Base-by-base conservation (phyloP, 2,888 invertebrate genomes). In the Trachelus tabidus region DNA sequence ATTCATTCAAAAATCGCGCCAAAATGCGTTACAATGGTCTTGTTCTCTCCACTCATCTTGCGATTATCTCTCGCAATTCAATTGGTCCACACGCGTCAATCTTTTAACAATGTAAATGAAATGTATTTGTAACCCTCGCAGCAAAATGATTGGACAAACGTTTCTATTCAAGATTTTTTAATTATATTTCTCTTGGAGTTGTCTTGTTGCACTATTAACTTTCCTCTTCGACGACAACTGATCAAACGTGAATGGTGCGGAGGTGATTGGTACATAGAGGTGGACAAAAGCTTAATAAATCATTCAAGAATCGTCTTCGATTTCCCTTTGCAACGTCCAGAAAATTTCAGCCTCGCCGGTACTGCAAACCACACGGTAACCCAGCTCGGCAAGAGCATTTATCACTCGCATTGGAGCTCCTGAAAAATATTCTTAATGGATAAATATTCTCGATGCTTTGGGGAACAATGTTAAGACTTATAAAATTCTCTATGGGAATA, bases 241-340 rank as follows among this genome's bases (percentile, higher is more conserved):
- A 71, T 71, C 31, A 23, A 31, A 12, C 23, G 33, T 34, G 71
- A 34, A n/a, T 12, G 71, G 71, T 71, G 33, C 71, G 3, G 31
- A 71, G 71, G 3, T 34, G 23, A 35, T 35, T 3, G 35, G 33
- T 34, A 12, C 15, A 71, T 71, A 33, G 71, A 71, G 12, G 71
- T 12, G 71, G 33, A 31, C 31, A 34, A 34, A 71, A 33, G 71
- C 31, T 12, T 12, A 33, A 31, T 31, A 71, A 31, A 71, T 12
- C 12, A 15, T 71, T n/a, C n/a, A 76, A 30, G 35, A 71, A 31
- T 76, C 68, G 69, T 79, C 76, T 87, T 94, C 94, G 96, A 95
- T 90, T 91, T 96, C 96, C 87, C 96, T 94, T 89, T 96, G 95
- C 92, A 97, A 93, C 73, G 97, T 97, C 97, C 97, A 97, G 85